Percentiles rank a stretch among this genome's conserved stretches.
Conservation (phyloP, 2,888 invertebrate genomes). For the Caenorhabditis drosophilae region DNA sequence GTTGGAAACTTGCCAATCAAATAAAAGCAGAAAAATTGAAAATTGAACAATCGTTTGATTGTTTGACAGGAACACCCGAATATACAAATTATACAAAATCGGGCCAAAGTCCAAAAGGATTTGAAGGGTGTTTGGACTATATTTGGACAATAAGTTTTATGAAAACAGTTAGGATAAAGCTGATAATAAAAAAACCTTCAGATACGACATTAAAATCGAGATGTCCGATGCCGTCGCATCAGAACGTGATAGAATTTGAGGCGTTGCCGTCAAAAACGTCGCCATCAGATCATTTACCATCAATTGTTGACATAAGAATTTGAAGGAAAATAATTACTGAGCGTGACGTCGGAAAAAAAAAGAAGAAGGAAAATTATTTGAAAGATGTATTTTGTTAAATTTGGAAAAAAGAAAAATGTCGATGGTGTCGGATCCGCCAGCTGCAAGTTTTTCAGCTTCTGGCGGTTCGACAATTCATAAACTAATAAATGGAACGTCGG, state of each 20-base stretch:
- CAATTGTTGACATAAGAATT: slow-evolving; percentile 73
- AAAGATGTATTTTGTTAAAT: too few relatives aligned
- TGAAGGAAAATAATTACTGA: too few relatives aligned
- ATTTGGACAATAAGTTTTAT: slow-evolving; percentile 42
- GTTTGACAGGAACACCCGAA: slow-evolving; percentile 22
- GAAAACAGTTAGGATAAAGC: too few relatives aligned
- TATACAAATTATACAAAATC: slow-evolving; percentile 47
- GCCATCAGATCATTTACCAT: slow-evolving; percentile 91
- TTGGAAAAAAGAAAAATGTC: too few relatives aligned
- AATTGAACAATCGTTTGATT: background rate
- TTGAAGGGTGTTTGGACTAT: slow-evolving; percentile 45
- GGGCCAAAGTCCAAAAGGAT: slow-evolving; percentile 14
- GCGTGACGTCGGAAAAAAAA: too few relatives aligned
- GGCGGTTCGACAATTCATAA: too few relatives aligned
- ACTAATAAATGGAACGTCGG: too few relatives aligned
- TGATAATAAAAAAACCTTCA: too few relatives aligned
- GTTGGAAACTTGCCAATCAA: too few relatives aligned
- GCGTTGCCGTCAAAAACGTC: slow-evolving; percentile 87
- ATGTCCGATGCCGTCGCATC: slow-evolving; percentile 79
- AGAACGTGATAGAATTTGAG: slow-evolving; percentile 78
- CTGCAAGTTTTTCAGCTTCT: too few relatives aligned
- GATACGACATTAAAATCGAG: background rate
- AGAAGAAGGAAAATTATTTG: too few relatives aligned
- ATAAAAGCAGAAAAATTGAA: background rate
- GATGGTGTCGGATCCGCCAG: too few relatives aligned